phyloP scores from a whole-genome alignment of 2,797 vertebrate genomes.

The Adrianichthys oophorus region DNA sequence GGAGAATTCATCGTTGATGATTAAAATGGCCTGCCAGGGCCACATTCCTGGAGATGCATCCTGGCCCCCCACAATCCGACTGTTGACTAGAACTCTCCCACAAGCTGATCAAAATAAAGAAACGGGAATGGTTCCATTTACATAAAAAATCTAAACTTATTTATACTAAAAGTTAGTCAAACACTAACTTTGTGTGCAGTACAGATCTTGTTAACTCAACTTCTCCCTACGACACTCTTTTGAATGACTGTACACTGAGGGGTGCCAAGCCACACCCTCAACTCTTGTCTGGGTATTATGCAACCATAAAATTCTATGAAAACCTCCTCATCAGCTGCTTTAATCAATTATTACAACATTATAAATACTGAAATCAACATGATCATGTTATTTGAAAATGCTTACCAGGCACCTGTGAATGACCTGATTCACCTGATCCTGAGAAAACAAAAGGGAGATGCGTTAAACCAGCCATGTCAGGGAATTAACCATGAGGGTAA shows the following conservation, averaged over 20 bases:
- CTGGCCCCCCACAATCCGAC: slow-evolving; percentile 28
- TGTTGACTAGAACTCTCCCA: fast-evolving
- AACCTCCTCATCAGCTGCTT: not conserved
- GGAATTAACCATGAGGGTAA: no score
- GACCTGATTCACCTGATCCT: no score
- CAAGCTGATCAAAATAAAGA: slow-evolving; percentile 18
- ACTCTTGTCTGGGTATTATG: no score
- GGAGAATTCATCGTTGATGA: fast-evolving
- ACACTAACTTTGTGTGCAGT: no score
- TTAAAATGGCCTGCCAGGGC: slow-evolving; percentile 47
- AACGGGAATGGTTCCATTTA: not conserved
- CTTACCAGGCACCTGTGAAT: slow-evolving; percentile 23
- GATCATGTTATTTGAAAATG: not conserved
- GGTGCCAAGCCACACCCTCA: no score
- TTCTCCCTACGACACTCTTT: no score
- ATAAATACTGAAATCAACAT: not conserved
- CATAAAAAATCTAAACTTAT: not conserved
- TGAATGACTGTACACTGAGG: no score
- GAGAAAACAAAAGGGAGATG: slow-evolving; percentile 14
- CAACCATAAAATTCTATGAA: no score
- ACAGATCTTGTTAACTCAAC: no score
- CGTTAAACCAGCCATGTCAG: not conserved
- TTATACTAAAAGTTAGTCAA: not conserved
- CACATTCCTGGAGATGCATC: not conserved
- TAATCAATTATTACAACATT: not conserved